A percentile compares a stretch with the other conserved stretches of the same genome.
Conservation (phyloP, 2,113 vertebrate species). For the Sardina pilchardus region DNA sequence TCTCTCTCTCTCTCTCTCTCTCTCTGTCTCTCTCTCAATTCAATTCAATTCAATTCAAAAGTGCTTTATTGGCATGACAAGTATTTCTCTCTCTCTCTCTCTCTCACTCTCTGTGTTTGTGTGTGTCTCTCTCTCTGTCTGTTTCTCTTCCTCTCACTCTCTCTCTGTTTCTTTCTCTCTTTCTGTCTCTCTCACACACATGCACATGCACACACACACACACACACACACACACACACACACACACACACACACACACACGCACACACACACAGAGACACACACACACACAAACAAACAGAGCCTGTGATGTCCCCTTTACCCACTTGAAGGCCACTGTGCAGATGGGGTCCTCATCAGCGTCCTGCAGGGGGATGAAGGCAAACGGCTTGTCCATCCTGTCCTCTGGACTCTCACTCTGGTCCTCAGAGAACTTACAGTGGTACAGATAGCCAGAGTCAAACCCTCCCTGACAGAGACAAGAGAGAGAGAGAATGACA, state of each 20-base stretch:
- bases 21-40: no score
- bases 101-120: no score
- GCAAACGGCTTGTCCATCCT: conserved; percentile 82
- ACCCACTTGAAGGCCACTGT: conserved; percentile 82
- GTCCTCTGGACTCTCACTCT: conserved; percentile 54
- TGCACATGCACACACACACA: background rate
- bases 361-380: conserved; percentile 67
- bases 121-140: no score
- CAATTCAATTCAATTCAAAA: no score
- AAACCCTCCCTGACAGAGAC: conserved; percentile 78
- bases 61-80: no score
- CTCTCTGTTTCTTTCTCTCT: no score
- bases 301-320: background rate
- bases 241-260: background rate
- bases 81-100: no score
- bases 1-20: no score
- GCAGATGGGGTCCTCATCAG: conserved; percentile 78
- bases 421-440: conserved; percentile 79
- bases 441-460: conserved; percentile 91
- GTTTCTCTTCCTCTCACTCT: no score
- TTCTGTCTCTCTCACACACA: background rate
- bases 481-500: conserved; percentile 31
- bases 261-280: background rate
- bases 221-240: background rate
- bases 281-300: no score